Conservation (phyloP, 2,797 vertebrate species). For the Macropus fuliginosus region DNA sequence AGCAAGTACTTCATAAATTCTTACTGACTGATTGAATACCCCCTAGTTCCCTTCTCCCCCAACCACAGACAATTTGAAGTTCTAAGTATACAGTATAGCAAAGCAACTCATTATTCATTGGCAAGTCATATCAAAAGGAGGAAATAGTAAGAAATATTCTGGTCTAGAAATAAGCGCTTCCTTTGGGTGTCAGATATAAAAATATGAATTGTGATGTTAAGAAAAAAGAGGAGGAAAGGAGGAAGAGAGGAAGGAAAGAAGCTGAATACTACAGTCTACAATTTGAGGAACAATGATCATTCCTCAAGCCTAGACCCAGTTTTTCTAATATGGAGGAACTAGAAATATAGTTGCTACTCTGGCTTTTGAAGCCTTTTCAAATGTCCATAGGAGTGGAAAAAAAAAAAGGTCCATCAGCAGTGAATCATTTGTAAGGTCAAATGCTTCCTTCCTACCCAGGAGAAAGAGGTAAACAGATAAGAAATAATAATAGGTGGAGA, state of each 20-base stretch:
- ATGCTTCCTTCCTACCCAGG: slow-evolving; percentile 59
- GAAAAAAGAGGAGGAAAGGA: slow-evolving; percentile 52
- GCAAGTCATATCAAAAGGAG: slow-evolving; percentile 53
- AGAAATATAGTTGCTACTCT: slow-evolving; percentile 66
- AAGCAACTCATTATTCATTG: slow-evolving; percentile 41
- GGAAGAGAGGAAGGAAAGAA: slow-evolving; percentile 3
- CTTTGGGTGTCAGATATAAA: slow-evolving; percentile 27
- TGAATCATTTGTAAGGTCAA: slow-evolving; percentile 71
- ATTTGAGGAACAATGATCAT: slow-evolving; percentile 45
- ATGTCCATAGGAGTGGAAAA: slow-evolving; percentile 36
- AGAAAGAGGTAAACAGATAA: slow-evolving; percentile 75
- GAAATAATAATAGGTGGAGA: slow-evolving; percentile 74
- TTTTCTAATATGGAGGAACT: slow-evolving; percentile 32
- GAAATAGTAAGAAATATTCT: slow-evolving; percentile 38
- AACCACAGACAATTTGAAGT: not conserved
- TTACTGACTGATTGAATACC: not conserved
- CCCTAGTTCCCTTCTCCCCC: not conserved
- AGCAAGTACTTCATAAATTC: not conserved
- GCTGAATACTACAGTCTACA: slow-evolving; percentile 9
- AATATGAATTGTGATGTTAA: slow-evolving; percentile 50
- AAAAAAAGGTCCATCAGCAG: slow-evolving; percentile 50
- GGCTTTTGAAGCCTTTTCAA: slow-evolving; percentile 59
- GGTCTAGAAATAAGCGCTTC: slow-evolving; percentile 54
- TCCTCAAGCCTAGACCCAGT: slow-evolving; percentile 26
- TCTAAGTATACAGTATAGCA: slow-evolving; percentile 27